Evolutionary conservation across 2,113 vertebrate genomes (phyloP), one percentile per base, ranked within the genome.

Genomic region (Solenodon paradoxus): DNA sequence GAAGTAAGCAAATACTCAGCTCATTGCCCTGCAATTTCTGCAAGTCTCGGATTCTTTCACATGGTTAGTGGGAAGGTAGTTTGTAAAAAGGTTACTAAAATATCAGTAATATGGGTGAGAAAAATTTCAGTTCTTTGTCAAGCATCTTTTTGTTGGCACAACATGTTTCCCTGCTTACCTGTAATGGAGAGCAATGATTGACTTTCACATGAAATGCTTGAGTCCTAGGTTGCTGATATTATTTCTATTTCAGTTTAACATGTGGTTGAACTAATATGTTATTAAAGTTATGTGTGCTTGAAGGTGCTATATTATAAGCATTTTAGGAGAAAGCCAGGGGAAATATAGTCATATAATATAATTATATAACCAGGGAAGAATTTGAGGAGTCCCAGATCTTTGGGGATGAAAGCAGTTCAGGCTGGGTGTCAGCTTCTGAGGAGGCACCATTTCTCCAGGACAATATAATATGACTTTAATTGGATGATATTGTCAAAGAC

Each of bases 81-180:
- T 24, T 47, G 93, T 38, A 42, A 75, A 79, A 89, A 35, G 22
- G 63, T 87, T 74, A 38, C 47, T 24, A 83, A 89, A 95, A 92
- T 89, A 74, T 61, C 55, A 83, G 63, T 80, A 49, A 89, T 15
- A 11, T 1, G 9, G 47, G 90, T 51, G 72, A 93, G 80, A 83
- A 88, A 78, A 78, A 92, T 85, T 88, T 49, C 47, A n/a, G 42
- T 68, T 78, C 80, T 78, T 40, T 2, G 5, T 74, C 83, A 53
- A 38, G 28, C 51, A 13, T 61, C 42, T 88, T 82, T 89, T 53
- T 86, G 63, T 95, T 93, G 95, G 90, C 61, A 42, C 11, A 63
- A n/a, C 20, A 74, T 42, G 22, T 61, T 71, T 78, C 53, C 51
- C 35, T 72, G 61, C 74, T 42, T 71, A 2, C 0, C 0, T 15